Conservation (phyloP, 2,888 invertebrate species). For the Clepsis dumicolana region DNA sequence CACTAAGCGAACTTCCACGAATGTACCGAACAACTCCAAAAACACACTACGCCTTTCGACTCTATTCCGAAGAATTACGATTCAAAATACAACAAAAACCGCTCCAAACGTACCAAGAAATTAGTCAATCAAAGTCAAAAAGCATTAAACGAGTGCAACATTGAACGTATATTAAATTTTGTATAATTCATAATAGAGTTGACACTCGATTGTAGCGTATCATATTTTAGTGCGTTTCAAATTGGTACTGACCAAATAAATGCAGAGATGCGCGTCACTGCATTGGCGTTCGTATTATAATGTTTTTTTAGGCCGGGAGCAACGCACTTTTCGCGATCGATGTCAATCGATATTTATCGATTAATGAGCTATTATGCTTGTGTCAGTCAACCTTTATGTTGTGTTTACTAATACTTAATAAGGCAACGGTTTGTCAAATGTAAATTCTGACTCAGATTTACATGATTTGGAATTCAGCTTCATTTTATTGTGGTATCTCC, state of each 20-base stretch:
- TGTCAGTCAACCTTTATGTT: constrained; percentile 40
- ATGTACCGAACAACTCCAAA: constrained; percentile 50
- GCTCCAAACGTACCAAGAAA: background rate
- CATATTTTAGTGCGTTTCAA: background rate
- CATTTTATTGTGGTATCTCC: background rate
- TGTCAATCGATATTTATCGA: constrained; percentile 40
- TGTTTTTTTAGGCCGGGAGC: constrained; percentile 55
- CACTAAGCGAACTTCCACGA: constrained; percentile 63
- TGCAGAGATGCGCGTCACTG: constrained; percentile 61
- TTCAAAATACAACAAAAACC: constrained; percentile 13
- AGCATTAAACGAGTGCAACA: background rate
- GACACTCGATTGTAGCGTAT: background rate
- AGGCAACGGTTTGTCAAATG: background rate
- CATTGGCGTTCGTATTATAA: constrained; percentile 50
- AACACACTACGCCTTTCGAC: constrained; percentile 12
- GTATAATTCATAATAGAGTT: background rate
- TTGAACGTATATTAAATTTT: background rate
- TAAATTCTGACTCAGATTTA: constrained; percentile 27
- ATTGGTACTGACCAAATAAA: constrained; percentile 53
- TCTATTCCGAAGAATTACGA: background rate
- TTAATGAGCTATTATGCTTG: constrained; percentile 44
- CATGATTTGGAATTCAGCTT: constrained; percentile 13
- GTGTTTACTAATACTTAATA: constrained; percentile 25
- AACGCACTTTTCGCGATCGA: constrained; percentile 50
- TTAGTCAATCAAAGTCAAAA: background rate